A percentile compares a stretch with the other conserved stretches of the same genome.
phyloP scores from a whole-genome alignment of 2,888 invertebrate species.

The Leptopilina drosophilae region DNA sequence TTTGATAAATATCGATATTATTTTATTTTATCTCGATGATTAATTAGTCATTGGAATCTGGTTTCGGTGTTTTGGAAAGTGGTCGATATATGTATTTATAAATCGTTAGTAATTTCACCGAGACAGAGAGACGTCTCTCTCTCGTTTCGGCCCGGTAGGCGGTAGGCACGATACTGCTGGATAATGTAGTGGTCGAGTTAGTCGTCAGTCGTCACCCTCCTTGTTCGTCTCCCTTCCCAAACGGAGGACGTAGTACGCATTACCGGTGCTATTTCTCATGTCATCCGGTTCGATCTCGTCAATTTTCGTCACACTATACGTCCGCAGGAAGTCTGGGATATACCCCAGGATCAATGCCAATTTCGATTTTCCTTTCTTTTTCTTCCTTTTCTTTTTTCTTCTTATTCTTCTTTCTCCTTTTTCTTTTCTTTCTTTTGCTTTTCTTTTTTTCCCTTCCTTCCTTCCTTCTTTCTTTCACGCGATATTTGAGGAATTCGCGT shows the following conservation, averaged over 20 bases:
- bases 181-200: conserved; percentile 32
- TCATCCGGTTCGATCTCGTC: conserved; percentile 38
- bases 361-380: not conserved
- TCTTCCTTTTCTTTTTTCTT: not conserved
- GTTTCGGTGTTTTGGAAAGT: not conserved
- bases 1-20: not conserved
- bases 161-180: conserved; percentile 39
- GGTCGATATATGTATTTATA: not conserved
- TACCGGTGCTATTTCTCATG: conserved; percentile 38
- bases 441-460: too few species aligned
- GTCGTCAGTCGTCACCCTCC: conserved; percentile 33
- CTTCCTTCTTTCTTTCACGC: too few species aligned
- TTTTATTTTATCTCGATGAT: not conserved
- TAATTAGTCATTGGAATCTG: not conserved
- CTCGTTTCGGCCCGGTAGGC: conserved; percentile 30
- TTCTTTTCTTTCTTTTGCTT: not conserved
- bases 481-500: too few species aligned
- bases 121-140: not conserved
- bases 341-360: conserved; percentile 5
- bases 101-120: not conserved
- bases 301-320: conserved; percentile 40
- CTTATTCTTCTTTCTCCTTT: not conserved
- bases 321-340: conserved; percentile 29
- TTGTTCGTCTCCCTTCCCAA: conserved; percentile 20
- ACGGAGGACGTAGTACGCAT: conserved; percentile 34